phyloP scores from a whole-genome alignment of 2,888 invertebrate species.

The Trissolcus brochymenae region DNA sequence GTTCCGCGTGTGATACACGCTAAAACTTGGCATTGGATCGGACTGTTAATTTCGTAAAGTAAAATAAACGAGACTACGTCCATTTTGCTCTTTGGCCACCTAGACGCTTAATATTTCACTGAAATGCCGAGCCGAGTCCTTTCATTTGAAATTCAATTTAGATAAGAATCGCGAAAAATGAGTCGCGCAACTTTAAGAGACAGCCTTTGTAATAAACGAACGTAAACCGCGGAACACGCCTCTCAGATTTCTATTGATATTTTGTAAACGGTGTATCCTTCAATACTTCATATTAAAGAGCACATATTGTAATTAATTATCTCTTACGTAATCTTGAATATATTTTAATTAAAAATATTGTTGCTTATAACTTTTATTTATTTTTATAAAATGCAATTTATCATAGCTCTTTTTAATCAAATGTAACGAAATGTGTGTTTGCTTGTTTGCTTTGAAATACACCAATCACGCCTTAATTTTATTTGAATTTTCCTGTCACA shows the following conservation, averaged over 20 bases:
- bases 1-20: slow-evolving; percentile 21
- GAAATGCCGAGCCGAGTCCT: slow-evolving; percentile 21
- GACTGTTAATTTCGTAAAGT: slow-evolving; percentile 53
- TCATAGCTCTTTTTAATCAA: too few species aligned
- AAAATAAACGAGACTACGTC: slow-evolving; percentile 47
- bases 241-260: slow-evolving; percentile 39
- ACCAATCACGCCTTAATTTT: too few species aligned
- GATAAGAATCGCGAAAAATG: slow-evolving; percentile 56
- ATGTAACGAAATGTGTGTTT: too few species aligned
- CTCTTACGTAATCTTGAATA: too few species aligned
- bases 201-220: slow-evolving; percentile 33
- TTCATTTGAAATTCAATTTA: slow-evolving; percentile 57
- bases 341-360: too few species aligned
- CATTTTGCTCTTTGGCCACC: slow-evolving; percentile 41
- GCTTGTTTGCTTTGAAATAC: too few species aligned
- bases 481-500: too few species aligned
- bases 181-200: slow-evolving; percentile 43
- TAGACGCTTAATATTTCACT: slow-evolving; percentile 52
- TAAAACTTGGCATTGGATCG: slow-evolving; percentile 46
- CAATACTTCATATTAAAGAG: too few species aligned
- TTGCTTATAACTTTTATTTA: too few species aligned
- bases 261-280: slow-evolving; percentile 29
- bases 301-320: too few species aligned
- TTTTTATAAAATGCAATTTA: too few species aligned
- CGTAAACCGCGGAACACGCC: slow-evolving; percentile 4